A percentile compares a stretch with the other conserved stretches of the same genome.
Conservation (phyloP, 2,888 invertebrate species). For the Pyrochroa serraticornis region DNA sequence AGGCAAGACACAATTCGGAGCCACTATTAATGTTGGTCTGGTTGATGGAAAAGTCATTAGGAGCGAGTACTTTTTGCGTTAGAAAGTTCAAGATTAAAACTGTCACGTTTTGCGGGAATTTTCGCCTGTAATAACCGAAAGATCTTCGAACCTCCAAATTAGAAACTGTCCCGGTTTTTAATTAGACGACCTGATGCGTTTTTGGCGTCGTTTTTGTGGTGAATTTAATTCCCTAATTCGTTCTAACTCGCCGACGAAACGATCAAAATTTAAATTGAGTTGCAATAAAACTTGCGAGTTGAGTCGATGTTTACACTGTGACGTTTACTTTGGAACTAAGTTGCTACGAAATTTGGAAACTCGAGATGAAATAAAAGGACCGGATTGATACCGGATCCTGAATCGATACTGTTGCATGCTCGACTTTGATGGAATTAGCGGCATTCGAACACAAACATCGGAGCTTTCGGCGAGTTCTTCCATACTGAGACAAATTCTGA, state of each 20-base stretch:
- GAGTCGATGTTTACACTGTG: conserved; percentile 1
- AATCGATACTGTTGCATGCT: conserved; percentile 10
- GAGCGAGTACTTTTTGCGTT: too few species aligned
- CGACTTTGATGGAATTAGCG: background rate
- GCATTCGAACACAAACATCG: background rate
- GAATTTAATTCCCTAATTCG: conserved; percentile 7
- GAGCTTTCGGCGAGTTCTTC: background rate
- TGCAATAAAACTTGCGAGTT: conserved; percentile 7
- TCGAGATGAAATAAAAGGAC: conserved; percentile 8
- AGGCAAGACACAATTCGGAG: background rate
- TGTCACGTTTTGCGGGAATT: conserved; percentile 5
- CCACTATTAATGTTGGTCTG: background rate
- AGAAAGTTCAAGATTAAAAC: too few species aligned
- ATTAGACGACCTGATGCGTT: background rate
- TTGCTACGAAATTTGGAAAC: conserved; percentile 6
- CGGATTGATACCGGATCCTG: conserved; percentile 7
- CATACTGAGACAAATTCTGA: background rate
- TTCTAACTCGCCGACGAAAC: background rate
- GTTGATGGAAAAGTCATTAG: background rate
- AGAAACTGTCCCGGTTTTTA: conserved; percentile 6
- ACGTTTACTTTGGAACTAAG: conserved; percentile 11
- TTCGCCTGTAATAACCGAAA: conserved; percentile 1
- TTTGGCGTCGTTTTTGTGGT: background rate
- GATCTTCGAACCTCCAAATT: conserved; percentile 7
- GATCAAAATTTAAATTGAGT: conserved; percentile 13